A percentile compares a stretch with the other conserved stretches of the same genome.
Conservation (phyloP, 2,888 invertebrate genomes). For the Tetrapedia diversipes region DNA sequence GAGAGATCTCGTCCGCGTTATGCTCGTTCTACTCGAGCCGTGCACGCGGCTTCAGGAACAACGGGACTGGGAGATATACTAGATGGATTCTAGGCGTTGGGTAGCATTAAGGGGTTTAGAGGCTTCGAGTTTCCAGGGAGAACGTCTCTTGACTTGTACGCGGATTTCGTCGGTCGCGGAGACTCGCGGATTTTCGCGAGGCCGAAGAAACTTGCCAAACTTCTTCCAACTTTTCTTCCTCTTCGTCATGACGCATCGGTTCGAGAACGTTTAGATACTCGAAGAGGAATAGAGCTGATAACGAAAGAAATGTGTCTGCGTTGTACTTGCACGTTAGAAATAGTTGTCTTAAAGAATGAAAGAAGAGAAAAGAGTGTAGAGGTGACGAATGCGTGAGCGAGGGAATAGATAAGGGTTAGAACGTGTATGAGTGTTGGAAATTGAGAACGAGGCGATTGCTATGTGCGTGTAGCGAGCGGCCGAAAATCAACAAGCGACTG, state of each 20-base stretch:
- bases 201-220: not conserved
- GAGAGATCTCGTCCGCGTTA: conserved; percentile 31
- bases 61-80: conserved; percentile 8
- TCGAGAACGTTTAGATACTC: not conserved
- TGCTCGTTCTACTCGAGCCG: conserved; percentile 36
- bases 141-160: conserved; percentile 42
- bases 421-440: no score
- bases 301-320: no score
- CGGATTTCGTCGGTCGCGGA: conserved; percentile 1
- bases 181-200: conserved; percentile 5
- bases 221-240: no score
- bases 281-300: not conserved
- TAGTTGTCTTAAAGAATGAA: no score
- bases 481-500: no score
- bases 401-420: no score
- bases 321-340: no score
- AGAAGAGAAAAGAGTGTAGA: no score
- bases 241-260: no score
- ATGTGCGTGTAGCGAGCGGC: no score
- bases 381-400: no score
- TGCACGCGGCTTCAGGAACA: conserved; percentile 5
- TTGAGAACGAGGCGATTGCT: no score
- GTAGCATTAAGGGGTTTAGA: conserved; percentile 22
- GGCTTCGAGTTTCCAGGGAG: conserved; percentile 18
- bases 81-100: conserved; percentile 13